Evolutionary conservation across 2,113 vertebrate genomes (phyloP).

Genomic region (Probosciger aterrimus): DNA sequence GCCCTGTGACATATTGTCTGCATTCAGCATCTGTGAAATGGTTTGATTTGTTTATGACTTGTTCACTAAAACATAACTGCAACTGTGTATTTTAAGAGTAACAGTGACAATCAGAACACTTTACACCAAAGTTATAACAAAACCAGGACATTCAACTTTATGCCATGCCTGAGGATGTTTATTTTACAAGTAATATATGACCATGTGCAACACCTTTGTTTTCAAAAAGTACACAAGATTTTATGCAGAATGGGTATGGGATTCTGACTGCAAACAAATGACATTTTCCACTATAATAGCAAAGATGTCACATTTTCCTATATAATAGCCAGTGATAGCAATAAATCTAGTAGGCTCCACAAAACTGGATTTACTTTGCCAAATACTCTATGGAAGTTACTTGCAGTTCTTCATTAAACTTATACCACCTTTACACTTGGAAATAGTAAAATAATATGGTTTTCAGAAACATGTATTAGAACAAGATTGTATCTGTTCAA

Average conservation of each 20-base stretch:
- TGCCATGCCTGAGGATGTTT: not conserved
- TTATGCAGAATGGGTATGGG: not conserved
- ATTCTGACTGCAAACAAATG: not conserved
- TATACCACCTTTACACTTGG: not conserved
- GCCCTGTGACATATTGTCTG: not conserved
- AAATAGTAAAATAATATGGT: not conserved
- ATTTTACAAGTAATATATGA: not conserved
- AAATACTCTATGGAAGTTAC: not conserved
- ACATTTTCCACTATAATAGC: not conserved
- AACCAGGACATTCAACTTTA: not conserved
- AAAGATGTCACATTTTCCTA: not conserved
- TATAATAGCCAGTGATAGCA: not conserved
- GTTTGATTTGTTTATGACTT: constrained; percentile 5
- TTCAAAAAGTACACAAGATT: not conserved
- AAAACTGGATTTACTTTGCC: not conserved
- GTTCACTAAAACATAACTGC: not conserved
- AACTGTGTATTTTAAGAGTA: not conserved
- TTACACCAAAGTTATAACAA: not conserved
- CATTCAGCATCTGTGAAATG: not conserved
- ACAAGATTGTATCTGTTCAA: not conserved
- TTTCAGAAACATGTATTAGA: not conserved
- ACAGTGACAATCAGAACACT: not conserved
- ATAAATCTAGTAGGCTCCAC: not conserved
- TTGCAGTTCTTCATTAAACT: not conserved
- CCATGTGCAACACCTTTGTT: not conserved